Conservation (phyloP, 2,888 invertebrate genomes). For the Axea sp. region DNA sequence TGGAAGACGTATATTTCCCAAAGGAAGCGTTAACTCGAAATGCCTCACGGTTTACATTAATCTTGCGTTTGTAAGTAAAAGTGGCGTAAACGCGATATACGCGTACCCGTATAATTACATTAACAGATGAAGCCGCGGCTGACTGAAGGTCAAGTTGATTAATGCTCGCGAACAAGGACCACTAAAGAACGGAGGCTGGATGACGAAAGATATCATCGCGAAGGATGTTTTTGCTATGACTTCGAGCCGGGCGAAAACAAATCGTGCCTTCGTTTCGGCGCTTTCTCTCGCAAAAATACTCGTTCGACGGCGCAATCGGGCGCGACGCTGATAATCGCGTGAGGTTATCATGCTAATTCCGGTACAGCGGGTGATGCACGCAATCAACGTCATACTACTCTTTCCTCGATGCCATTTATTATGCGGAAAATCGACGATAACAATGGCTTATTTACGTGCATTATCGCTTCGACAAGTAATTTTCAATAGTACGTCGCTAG, state of each 20-base stretch:
- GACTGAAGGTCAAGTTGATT: constrained; percentile 58
- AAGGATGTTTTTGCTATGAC: constrained; percentile 10
- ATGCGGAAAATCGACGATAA: constrained; percentile 53
- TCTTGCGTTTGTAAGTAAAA: constrained; percentile 51
- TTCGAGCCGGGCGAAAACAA: constrained; percentile 35
- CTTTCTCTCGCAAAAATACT: constrained; percentile 29
- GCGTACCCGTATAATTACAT: constrained; percentile 50
- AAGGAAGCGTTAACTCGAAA: constrained; percentile 9
- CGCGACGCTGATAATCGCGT: constrained; percentile 38
- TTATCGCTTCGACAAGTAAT: constrained; percentile 38
- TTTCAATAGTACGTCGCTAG: not conserved
- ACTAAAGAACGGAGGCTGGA: constrained; percentile 25
- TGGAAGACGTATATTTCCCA: constrained; percentile 11
- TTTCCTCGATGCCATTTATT: constrained; percentile 39
- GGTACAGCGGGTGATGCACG: constrained; percentile 42
- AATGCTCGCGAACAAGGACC: constrained; percentile 46
- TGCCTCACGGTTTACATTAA: constrained; percentile 35
- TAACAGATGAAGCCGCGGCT: constrained; percentile 45
- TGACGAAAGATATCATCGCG: constrained; percentile 20
- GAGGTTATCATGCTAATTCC: constrained; percentile 51
- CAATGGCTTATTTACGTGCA: constrained; percentile 48
- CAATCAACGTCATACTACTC: constrained; percentile 20
- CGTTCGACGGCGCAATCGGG: constrained; percentile 25
- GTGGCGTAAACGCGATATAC: constrained; percentile 50
- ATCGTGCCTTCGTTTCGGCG: constrained; percentile 23